Evolutionary conservation across 2,113 vertebrate genomes (phyloP).

Genomic region (Tauraco erythrolophus): DNA sequence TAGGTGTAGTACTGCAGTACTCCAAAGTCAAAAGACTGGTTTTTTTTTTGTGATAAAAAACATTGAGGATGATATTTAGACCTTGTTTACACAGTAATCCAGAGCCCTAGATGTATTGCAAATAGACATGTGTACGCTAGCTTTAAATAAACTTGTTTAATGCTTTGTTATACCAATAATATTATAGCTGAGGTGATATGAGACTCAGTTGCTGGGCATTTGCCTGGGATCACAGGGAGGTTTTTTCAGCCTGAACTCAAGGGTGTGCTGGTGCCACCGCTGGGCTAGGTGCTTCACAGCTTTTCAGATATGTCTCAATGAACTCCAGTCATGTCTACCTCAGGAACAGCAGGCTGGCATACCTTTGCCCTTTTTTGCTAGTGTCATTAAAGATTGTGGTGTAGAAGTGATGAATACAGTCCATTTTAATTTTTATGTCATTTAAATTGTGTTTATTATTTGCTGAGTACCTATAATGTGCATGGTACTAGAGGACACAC

Average conservation of each 20-base stretch:
- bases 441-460: slow-evolving; percentile 27
- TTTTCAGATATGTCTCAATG: background rate
- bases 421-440: slow-evolving; percentile 4
- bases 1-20: background rate
- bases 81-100: background rate
- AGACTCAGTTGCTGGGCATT: background rate
- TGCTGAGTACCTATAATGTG: background rate
- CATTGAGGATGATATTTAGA: background rate
- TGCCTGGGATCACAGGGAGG: background rate
- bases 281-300: background rate
- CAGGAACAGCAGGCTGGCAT: background rate
- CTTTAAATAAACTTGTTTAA: background rate
- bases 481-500: background rate
- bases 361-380: background rate
- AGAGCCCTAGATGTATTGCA: background rate
- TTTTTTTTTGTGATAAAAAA: background rate
- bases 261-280: background rate
- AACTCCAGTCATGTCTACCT: background rate
- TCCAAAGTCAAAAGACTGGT: background rate
- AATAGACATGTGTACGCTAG: background rate
- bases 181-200: background rate
- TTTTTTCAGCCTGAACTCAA: background rate
- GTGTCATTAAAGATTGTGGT: background rate
- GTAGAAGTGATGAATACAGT: background rate
- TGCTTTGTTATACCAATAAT: background rate